These are phyloP conservation scores for Melipona bicolor DNA, from an alignment of 2,888 invertebrate genomes.

Conservation along the genomic window DNA sequence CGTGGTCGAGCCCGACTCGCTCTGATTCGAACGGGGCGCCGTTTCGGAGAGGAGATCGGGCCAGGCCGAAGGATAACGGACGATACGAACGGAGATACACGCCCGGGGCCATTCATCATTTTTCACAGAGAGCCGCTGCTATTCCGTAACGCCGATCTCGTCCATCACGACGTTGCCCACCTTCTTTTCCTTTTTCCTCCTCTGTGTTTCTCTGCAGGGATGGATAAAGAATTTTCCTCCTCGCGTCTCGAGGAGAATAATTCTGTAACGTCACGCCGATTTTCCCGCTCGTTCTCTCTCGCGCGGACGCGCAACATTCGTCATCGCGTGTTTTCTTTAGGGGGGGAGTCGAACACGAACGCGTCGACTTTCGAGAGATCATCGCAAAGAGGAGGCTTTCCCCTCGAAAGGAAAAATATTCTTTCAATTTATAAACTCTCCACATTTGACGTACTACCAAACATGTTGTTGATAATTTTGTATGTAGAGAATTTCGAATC, in stretches of 20 bases:
- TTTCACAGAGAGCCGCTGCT: constrained; percentile 40
- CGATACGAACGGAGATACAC: constrained; percentile 47
- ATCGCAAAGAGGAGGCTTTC: too few relatives aligned
- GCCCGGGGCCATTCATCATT: constrained; percentile 65
- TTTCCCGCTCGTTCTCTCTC: neutral
- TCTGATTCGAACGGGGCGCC: constrained; percentile 33
- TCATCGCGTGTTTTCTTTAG: neutral
- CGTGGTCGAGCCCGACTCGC: constrained; percentile 36
- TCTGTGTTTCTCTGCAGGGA: neutral
- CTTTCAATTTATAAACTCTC: too few relatives aligned
- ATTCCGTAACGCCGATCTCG: constrained; percentile 54
- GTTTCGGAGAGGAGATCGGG: constrained; percentile 22
- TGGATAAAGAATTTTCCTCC: constrained; percentile 38
- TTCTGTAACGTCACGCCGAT: too few relatives aligned
- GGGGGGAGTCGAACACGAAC: neutral
- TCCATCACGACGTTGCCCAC: constrained; percentile 10
- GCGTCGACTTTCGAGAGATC: too few relatives aligned
- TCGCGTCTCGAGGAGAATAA: constrained; percentile 7
- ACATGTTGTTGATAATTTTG: too few relatives aligned
- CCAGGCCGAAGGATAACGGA: constrained; percentile 17
- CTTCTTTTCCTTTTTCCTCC: too few relatives aligned
- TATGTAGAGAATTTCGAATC: too few relatives aligned
- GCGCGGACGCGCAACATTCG: constrained; percentile 1
- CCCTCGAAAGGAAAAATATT: too few relatives aligned
- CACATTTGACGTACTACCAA: too few relatives aligned